phyloP scores from a whole-genome alignment of 2,888 invertebrate genomes.

The Isoperla grammatica region DNA sequence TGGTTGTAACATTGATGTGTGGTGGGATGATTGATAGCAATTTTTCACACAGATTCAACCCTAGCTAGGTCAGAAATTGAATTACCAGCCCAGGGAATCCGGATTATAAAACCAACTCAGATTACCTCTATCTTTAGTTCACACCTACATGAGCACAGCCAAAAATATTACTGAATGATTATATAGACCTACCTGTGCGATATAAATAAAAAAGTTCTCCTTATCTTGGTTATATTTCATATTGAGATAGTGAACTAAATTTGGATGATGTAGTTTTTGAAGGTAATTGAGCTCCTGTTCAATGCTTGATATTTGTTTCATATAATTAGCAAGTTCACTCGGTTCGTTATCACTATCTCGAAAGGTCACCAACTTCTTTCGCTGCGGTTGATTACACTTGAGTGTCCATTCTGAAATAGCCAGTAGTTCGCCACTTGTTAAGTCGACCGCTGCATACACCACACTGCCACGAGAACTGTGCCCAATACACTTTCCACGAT shows the following conservation, averaged over 20 bases:
- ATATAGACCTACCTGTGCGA: constrained; percentile 66
- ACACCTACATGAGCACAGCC: too few species aligned
- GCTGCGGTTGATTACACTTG: constrained; percentile 13
- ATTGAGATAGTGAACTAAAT: constrained; percentile 69
- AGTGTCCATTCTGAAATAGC: constrained; percentile 70
- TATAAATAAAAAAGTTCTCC: constrained; percentile 58
- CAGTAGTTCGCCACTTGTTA: constrained; percentile 62
- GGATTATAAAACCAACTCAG: too few species aligned
- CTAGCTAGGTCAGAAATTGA: too few species aligned
- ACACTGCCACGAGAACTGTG: constrained; percentile 69
- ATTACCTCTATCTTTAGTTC: too few species aligned
- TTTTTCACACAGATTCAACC: too few species aligned
- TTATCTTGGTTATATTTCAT: constrained; percentile 58
- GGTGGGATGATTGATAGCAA: too few species aligned
- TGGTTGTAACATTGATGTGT: too few species aligned
- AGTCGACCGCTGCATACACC: constrained; percentile 71
- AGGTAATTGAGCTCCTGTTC: constrained; percentile 75
- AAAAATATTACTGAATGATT: too few species aligned
- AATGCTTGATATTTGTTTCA: constrained; percentile 54
- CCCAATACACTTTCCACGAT: constrained; percentile 70
- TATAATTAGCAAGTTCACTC: constrained; percentile 23
- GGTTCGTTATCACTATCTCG: constrained; percentile 7
- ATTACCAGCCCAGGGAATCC: too few species aligned
- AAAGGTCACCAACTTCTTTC: constrained; percentile 38
- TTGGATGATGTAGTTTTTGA: constrained; percentile 61